Evolutionary conservation across 2,797 vertebrate species (phyloP), one percentile per base, ranked within the genome.

Genomic region (Protosalanx chinensis): DNA sequence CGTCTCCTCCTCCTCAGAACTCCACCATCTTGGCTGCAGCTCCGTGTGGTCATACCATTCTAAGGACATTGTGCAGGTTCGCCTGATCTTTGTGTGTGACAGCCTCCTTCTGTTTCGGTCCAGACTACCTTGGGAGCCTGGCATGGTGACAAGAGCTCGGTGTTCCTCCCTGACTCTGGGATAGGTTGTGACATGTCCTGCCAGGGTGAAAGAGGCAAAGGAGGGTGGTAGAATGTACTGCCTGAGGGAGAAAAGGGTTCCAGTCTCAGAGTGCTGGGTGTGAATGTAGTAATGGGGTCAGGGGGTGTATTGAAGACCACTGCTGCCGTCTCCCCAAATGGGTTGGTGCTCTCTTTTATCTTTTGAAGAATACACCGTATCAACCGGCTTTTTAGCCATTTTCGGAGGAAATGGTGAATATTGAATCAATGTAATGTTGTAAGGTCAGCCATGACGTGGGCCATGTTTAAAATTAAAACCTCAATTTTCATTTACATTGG

Each of bases 201-300:
- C 10, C 64, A 35, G 49, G 67, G 51, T n/a, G 18, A n/a, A n/a
- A 6, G 18, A 16, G 10, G 51, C 3, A 4, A 20, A n/a, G 33
- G 20, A 20, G 29, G 49, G 23, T 33, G 29, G 62, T 33, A 2
- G 33, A 20, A 20, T 66, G 53, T 58, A 68, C 35, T n/a, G 60
- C 64, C 29, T 35, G 8, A 33, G 58, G 70, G 51, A 7, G 49
- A 37, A 57, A 64, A 61, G 6, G 29, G 71, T 51, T 32, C 53
- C 6, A 49, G 46, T 71, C 64, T 23, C 30, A 64, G 46, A 41
- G 51, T 41, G n/a, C 16, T 29, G 35, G 41, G 56, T 59, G 29
- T 64, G 30, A 33, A 23, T 18, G 13, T 65, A 60, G 77, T 46
- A 46, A 46, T 79, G 73, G 62, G 62, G 27, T n/a, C 62, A 72